phyloP scores from a whole-genome alignment of 2,888 invertebrate genomes.

The Mesorhabditis sp. region DNA sequence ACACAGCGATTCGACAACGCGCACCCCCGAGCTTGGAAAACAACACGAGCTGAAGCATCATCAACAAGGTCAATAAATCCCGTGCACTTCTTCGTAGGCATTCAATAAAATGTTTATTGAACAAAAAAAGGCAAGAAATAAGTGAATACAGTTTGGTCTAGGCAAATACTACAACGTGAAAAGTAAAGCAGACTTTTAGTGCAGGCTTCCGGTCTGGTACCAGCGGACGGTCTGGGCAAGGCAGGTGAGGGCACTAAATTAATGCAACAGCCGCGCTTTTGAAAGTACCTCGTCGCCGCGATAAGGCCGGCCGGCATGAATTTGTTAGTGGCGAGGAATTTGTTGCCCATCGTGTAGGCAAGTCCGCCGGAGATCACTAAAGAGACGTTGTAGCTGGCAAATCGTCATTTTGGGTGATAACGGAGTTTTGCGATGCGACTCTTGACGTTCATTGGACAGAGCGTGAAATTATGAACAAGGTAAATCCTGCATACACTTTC shows the following conservation, averaged over 20 bases:
- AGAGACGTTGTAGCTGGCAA: neutral
- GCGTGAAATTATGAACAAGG: no score
- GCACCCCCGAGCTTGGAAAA: no score
- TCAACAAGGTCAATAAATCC: no score
- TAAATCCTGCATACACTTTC: no score
- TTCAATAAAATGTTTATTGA: no score
- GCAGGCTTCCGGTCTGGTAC: neutral
- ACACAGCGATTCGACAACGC: no score
- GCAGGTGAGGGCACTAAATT: neutral
- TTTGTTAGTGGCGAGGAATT: slow-evolving; percentile 9
- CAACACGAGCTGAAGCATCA: no score
- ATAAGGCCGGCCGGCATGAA: slow-evolving; percentile 20
- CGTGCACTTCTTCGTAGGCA: no score
- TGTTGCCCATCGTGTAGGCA: slow-evolving; percentile 16
- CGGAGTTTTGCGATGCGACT: no score
- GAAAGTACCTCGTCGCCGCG: slow-evolving; percentile 12
- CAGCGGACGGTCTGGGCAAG: neutral
- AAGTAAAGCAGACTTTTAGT: neutral
- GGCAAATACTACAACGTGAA: neutral
- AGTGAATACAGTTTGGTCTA: no score
- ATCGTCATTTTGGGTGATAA: neutral
- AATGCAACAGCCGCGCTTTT: neutral
- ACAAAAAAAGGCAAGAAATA: no score
- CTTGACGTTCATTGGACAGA: no score
- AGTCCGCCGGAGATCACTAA: slow-evolving; percentile 13